Percentiles rank a stretch among this genome's conserved stretches.
Conservation (phyloP, 2,113 vertebrate species). For the Empidonax alnorum region DNA sequence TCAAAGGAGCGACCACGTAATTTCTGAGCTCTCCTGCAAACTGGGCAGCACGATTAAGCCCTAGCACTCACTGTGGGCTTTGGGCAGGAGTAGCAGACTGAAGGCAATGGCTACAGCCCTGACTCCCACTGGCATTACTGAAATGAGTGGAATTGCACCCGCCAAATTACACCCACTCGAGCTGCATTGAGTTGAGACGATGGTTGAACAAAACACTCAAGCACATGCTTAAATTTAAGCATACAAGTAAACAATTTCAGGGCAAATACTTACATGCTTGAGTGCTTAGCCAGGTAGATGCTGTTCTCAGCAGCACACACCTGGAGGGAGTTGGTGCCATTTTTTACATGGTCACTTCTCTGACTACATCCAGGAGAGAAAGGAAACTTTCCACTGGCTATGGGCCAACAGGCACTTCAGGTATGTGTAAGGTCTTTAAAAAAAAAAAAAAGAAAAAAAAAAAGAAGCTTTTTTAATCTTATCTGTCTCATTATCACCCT, state of each 20-base stretch:
- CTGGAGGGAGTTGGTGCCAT: neutral
- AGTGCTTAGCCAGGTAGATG: constrained; percentile 36
- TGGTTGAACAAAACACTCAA: constrained; percentile 51
- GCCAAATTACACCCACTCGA: neutral
- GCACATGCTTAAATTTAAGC: constrained; percentile 49
- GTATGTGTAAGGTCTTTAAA: constrained; percentile 38
- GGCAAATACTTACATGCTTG: constrained; percentile 27
- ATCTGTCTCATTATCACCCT: constrained; percentile 73
- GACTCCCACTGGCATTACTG: constrained; percentile 9
- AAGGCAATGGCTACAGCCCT: neutral
- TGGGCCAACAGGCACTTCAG: constrained; percentile 32
- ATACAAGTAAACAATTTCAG: constrained; percentile 39
- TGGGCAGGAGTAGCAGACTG: neutral
- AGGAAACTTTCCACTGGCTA: constrained; percentile 60
- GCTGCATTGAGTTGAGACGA: neutral
- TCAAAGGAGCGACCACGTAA: neutral
- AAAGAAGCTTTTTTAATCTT: neutral
- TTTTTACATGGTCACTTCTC: constrained; percentile 33
- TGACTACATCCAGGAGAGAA: constrained; percentile 1
- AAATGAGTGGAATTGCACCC: constrained; percentile 42
- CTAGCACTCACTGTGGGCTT: neutral
- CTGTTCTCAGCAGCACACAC: constrained; percentile 28
- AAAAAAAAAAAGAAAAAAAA: neutral
- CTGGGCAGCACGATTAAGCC: fast-evolving
- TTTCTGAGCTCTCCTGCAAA: neutral